Evolutionary conservation across 2,888 invertebrate species (phyloP).

Genomic region (Strigamia crassipes): DNA sequence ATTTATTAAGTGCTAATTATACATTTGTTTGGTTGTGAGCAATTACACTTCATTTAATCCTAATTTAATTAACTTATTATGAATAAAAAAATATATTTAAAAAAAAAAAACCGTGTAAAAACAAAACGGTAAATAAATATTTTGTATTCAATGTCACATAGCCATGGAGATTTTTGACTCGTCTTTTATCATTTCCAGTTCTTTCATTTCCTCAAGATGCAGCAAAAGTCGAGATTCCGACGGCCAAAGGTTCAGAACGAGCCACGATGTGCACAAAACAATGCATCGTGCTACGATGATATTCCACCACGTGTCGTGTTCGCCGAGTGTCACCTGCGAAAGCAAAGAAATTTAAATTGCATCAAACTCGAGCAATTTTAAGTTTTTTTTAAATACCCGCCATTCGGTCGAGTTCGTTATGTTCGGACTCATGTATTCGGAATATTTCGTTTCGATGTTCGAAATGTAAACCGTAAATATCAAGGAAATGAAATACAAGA

Average conservation of each 20-base stretch:
- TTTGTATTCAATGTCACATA: background rate
- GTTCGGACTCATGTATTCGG: background rate
- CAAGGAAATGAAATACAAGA: background rate
- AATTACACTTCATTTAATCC: background rate
- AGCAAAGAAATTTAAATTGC: background rate
- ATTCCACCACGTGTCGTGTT: background rate
- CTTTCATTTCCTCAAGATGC: constrained; percentile 13
- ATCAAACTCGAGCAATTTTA: background rate
- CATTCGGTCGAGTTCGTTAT: background rate
- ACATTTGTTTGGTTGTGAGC: constrained; percentile 14
- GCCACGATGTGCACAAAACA: background rate
- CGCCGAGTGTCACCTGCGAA: background rate
- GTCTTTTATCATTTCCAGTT: background rate
- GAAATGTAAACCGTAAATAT: background rate
- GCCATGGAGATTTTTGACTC: background rate
- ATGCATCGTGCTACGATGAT: background rate
- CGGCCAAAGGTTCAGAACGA: background rate
- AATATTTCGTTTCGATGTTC: background rate
- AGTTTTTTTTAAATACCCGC: background rate
- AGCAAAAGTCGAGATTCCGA: background rate
- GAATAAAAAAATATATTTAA: too few relatives aligned
- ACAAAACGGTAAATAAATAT: constrained; percentile 5
- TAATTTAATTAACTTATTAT: constrained; percentile 4
- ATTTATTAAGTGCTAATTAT: background rate
- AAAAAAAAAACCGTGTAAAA: background rate